A percentile compares a stretch with the other conserved stretches of the same genome.
Conservation (phyloP, 2,797 vertebrate species). For the Lutjanus campechanus region DNA sequence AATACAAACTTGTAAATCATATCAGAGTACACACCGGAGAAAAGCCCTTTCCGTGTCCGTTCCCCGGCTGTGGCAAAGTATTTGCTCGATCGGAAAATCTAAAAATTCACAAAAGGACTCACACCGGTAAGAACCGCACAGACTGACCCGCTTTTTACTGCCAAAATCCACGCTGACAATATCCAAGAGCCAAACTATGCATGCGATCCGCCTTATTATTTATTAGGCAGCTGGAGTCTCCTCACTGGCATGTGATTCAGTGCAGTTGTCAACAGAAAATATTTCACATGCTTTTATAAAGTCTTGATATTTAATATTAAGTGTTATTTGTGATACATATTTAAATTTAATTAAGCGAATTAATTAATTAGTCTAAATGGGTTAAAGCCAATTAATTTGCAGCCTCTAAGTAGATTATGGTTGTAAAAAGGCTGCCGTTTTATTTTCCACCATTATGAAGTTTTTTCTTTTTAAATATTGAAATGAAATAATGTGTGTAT, state of each 20-base stretch:
- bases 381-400: slow-evolving; percentile 4
- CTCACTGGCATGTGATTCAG: slow-evolving; percentile 46
- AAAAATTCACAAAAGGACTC: slow-evolving; percentile 96
- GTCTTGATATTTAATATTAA: slow-evolving; percentile 1
- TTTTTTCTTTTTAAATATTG: no score
- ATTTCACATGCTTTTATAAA: slow-evolving; percentile 27
- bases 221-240: slow-evolving; percentile 58
- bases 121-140: slow-evolving; percentile 89
- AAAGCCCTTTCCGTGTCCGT: slow-evolving; percentile 95
- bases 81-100: slow-evolving; percentile 95
- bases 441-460: not conserved
- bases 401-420: not conserved
- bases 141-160: slow-evolving; percentile 6
- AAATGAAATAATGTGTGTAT: no score
- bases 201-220: slow-evolving; percentile 67
- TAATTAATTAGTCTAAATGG: not conserved
- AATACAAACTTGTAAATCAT: slow-evolving; percentile 97
- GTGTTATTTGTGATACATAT: not conserved
- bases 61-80: slow-evolving; percentile 95
- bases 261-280: slow-evolving; percentile 65
- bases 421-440: not conserved
- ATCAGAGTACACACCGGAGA: slow-evolving; percentile 95
- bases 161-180: slow-evolving; percentile 52
- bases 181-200: slow-evolving; percentile 50
- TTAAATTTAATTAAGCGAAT: not conserved